Percentiles rank a stretch among this genome's conserved stretches.
These are phyloP conservation scores for Agonopterix alstromeriana DNA, from an alignment of 2,888 invertebrate genomes.

Conservation along the genomic window DNA sequence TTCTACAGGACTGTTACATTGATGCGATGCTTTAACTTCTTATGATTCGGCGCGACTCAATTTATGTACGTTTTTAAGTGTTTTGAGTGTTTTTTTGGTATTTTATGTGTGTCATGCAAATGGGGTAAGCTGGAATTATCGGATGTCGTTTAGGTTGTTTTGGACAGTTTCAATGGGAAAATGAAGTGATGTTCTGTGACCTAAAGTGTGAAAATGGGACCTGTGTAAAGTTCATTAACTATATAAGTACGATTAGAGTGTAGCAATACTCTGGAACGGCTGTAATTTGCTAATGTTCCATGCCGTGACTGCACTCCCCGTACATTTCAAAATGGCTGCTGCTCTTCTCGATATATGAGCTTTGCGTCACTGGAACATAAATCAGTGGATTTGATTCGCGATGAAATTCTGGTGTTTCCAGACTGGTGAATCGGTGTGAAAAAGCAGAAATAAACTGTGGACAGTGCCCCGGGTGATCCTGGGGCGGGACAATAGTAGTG, in stretches of 20 bases:
- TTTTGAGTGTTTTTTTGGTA: slow-evolving; percentile 75
- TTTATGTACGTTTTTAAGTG: slow-evolving; percentile 74
- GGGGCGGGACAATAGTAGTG: slow-evolving; percentile 59
- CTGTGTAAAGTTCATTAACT: slow-evolving; percentile 55
- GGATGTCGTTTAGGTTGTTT: slow-evolving; percentile 77
- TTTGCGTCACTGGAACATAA: slow-evolving; percentile 78
- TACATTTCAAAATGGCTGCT: slow-evolving; percentile 79
- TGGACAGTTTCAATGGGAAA: slow-evolving; percentile 72
- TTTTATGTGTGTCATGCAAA: slow-evolving; percentile 85
- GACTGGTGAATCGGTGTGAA: slow-evolving; percentile 57
- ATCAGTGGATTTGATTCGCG: slow-evolving; percentile 64
- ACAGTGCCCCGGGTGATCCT: slow-evolving; percentile 45
- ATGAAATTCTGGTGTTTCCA: slow-evolving; percentile 55
- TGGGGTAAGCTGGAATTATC: slow-evolving; percentile 82
- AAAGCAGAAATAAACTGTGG: slow-evolving; percentile 48
- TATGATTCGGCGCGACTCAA: slow-evolving; percentile 64
- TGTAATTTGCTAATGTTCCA: slow-evolving; percentile 71
- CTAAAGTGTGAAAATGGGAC: slow-evolving; percentile 64
- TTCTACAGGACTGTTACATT: slow-evolving; percentile 74
- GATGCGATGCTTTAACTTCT: slow-evolving; percentile 71
- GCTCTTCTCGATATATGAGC: slow-evolving; percentile 77
- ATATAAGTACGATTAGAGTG: slow-evolving; percentile 40
- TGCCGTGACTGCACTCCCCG: slow-evolving; percentile 77
- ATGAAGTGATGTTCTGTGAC: slow-evolving; percentile 67
- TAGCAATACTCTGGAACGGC: slow-evolving; percentile 43